A percentile compares a stretch with the other conserved stretches of the same genome.
Conservation (phyloP, 2,113 vertebrate species). For the Sinocyclocheilus anshuiensis region DNA sequence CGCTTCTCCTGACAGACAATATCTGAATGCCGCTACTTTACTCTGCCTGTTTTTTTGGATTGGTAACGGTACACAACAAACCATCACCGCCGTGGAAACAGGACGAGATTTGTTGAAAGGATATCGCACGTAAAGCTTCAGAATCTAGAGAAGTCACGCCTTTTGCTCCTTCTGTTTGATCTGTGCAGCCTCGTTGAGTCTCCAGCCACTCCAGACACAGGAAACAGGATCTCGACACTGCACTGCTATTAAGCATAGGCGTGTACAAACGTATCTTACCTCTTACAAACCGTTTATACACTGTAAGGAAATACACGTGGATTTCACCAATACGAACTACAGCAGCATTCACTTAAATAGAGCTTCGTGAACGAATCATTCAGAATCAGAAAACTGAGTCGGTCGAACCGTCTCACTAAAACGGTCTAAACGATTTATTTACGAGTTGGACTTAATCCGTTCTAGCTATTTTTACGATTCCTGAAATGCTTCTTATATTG, state of each 20-base stretch:
- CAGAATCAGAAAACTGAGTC: neutral
- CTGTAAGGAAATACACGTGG: neutral
- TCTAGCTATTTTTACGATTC: neutral
- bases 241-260: constrained; percentile 17
- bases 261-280: neutral
- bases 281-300: neutral
- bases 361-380: neutral
- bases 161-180: constrained; percentile 72
- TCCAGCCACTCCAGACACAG: constrained; percentile 56
- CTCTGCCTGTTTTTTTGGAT: constrained; percentile 76
- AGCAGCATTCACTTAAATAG: neutral
- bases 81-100: constrained; percentile 74
- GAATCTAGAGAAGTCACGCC: constrained; percentile 72
- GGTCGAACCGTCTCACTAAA: neutral
- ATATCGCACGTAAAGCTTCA: constrained; percentile 76
- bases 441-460: neutral
- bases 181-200: constrained; percentile 67
- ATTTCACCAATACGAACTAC: neutral
- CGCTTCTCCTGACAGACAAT: constrained; percentile 68
- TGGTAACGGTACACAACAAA: constrained; percentile 55
- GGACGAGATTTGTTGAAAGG: constrained; percentile 69
- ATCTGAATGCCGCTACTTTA: constrained; percentile 60
- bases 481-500: neutral
- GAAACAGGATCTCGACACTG: constrained; percentile 63
- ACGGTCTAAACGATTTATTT: neutral